These are phyloP conservation scores for Pachypanchax playfairii DNA, from an alignment of 2,113 vertebrate species.

Conservation along the genomic window DNA sequence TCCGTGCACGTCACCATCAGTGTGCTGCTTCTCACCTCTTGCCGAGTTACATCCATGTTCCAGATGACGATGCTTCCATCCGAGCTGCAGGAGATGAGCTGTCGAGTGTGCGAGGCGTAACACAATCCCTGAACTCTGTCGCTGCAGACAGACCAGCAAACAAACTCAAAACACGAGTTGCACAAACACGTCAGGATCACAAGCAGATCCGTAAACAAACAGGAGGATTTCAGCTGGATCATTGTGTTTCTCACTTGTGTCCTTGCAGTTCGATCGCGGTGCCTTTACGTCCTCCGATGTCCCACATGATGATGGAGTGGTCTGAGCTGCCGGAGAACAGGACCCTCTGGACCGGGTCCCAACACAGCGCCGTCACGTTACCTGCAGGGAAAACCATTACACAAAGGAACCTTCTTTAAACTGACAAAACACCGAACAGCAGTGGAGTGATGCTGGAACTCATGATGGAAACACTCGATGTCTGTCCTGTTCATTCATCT, in stretches of 20 bases:
- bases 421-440: no score
- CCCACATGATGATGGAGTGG: conserved; percentile 99
- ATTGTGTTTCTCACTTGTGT: conserved; percentile 86
- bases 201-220: neutral
- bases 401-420: no score
- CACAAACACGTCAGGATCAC: neutral
- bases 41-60: conserved; percentile 98
- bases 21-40: conserved; percentile 84
- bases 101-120: conserved; percentile 92
- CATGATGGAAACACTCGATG: no score
- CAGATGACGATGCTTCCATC: conserved; percentile 95
- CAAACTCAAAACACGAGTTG: no score
- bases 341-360: conserved; percentile 92
- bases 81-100: conserved; percentile 95
- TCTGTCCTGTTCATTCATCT: no score
- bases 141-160: conserved; percentile 72
- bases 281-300: conserved; percentile 97
- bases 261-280: conserved; percentile 98
- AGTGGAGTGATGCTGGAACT: no score
- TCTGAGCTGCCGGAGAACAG: conserved; percentile 97
- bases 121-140: conserved; percentile 95
- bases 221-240: neutral
- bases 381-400: conserved; percentile 72
- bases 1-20: neutral
- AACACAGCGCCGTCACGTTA: conserved; percentile 93